Conservation (phyloP, 2,113 vertebrate genomes). For the Spilogale gracilis region DNA sequence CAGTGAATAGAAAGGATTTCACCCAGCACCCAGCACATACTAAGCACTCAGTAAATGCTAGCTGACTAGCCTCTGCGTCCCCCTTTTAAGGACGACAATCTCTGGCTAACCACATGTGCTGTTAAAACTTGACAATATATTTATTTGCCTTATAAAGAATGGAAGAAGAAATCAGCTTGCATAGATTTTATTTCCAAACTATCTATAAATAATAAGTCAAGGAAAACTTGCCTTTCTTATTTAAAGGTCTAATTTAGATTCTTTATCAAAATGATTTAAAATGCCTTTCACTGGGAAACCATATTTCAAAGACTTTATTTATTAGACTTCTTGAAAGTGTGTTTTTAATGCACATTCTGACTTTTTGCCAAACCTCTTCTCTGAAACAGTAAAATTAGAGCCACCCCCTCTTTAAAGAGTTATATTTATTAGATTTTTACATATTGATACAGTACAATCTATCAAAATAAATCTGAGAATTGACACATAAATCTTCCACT, state of each 20-base stretch:
- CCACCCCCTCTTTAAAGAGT: conserved; percentile 82
- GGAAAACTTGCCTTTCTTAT: conserved; percentile 82
- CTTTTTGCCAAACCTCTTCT: conserved; percentile 89
- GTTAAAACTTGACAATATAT: conserved; percentile 48
- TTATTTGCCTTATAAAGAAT: conserved; percentile 66
- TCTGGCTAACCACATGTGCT: conserved; percentile 30
- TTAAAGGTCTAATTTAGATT: conserved; percentile 89
- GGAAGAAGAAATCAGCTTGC: conserved; percentile 70
- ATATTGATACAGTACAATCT: conserved; percentile 86
- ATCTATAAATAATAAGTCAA: conserved; percentile 90
- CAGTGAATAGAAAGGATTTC: neutral
- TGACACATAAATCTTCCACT: conserved; percentile 87
- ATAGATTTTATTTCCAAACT: conserved; percentile 85
- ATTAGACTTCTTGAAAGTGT: conserved; percentile 89
- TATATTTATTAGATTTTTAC: conserved; percentile 90
- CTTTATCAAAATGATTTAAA: conserved; percentile 93
- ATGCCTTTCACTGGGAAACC: conserved; percentile 87
- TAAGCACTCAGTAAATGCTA: neutral
- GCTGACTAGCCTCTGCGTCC: neutral
- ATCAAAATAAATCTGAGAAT: conserved; percentile 89
- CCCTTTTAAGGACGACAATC: conserved; percentile 8
- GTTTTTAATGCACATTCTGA: conserved; percentile 92
- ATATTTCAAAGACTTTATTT: conserved; percentile 92
- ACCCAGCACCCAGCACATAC: too few species aligned
- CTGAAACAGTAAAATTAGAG: conserved; percentile 84